These are phyloP conservation scores for Subacronicta megacephala DNA, from an alignment of 2,888 invertebrate genomes.

Conservation along the genomic window DNA sequence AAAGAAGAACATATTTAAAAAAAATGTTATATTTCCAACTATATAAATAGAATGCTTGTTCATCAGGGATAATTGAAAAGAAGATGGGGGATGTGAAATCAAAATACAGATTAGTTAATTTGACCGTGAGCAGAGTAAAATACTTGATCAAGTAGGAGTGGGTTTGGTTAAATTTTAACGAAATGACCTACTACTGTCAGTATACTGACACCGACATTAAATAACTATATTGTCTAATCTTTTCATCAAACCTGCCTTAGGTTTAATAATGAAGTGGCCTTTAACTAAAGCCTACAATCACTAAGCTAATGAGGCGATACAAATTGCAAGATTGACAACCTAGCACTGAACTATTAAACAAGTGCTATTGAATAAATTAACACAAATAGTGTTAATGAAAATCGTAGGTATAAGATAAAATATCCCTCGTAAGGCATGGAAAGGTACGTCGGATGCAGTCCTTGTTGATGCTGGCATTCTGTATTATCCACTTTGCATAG, in stretches of 20 bases:
- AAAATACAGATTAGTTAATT: too few species aligned
- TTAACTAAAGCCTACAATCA: constrained; percentile 19
- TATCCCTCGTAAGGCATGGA: constrained; percentile 34
- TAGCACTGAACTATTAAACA: constrained; percentile 44
- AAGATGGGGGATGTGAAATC: too few species aligned
- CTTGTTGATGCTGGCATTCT: constrained; percentile 22
- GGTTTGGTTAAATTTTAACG: too few species aligned
- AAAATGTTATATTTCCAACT: not conserved
- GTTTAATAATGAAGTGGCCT: constrained; percentile 5
- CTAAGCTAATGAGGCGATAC: constrained; percentile 19
- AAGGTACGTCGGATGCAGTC: constrained; percentile 19
- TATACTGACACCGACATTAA: not conserved
- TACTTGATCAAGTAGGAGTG: too few species aligned
- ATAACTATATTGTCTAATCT: constrained; percentile 6
- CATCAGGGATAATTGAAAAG: too few species aligned
- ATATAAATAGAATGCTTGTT: not conserved
- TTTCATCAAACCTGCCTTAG: constrained; percentile 2
- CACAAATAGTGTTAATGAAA: constrained; percentile 39
- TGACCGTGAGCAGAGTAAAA: too few species aligned
- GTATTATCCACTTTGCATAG: constrained; percentile 45
- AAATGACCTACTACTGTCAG: too few species aligned
- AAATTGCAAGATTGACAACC: constrained; percentile 24
- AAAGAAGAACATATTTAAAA: not conserved
- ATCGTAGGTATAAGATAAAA: constrained; percentile 30
- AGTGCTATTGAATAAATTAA: constrained; percentile 37